phyloP scores from a whole-genome alignment of 92 coral and sea anemone genomes.

The Scolanthus callimorphus region DNA sequence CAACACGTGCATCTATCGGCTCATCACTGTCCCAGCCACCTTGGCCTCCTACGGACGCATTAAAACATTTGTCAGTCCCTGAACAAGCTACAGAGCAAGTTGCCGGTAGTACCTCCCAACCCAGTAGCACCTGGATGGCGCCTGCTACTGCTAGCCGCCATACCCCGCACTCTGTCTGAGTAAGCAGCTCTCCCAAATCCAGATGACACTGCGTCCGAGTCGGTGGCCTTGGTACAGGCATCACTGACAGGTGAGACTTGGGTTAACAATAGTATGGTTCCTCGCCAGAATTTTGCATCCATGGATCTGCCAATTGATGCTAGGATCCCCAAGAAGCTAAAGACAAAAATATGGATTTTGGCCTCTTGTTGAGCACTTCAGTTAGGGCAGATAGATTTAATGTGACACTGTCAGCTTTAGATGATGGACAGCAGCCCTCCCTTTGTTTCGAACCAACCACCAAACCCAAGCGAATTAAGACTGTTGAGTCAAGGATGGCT shows the following conservation, averaged over 20 bases:
- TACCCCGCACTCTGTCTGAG: too few relatives aligned
- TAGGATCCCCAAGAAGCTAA: neutral
- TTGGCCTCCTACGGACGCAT: too few relatives aligned
- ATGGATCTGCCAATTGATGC: neutral
- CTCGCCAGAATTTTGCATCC: neutral
- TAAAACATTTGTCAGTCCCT: too few relatives aligned
- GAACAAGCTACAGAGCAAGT: too few relatives aligned
- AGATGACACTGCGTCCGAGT: too few relatives aligned
- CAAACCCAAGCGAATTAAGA: constrained; percentile 12
- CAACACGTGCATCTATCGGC: too few relatives aligned
- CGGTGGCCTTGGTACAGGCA: neutral
- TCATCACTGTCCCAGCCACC: too few relatives aligned
- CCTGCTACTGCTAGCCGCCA: too few relatives aligned
- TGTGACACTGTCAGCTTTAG: neutral
- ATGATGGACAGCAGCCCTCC: neutral
- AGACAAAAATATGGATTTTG: neutral
- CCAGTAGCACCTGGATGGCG: too few relatives aligned
- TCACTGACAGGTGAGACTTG: neutral
- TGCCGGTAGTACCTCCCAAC: too few relatives aligned
- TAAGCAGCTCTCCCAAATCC: too few relatives aligned
- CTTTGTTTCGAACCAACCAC: constrained; percentile 14
- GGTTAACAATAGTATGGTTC: neutral
- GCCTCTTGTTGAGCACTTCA: neutral
- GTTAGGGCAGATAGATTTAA: neutral
- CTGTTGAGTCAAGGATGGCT: constrained; percentile 25